Evolutionary conservation across 2,888 invertebrate genomes (phyloP).

Genomic region (Chymomyza procnemis): DNA sequence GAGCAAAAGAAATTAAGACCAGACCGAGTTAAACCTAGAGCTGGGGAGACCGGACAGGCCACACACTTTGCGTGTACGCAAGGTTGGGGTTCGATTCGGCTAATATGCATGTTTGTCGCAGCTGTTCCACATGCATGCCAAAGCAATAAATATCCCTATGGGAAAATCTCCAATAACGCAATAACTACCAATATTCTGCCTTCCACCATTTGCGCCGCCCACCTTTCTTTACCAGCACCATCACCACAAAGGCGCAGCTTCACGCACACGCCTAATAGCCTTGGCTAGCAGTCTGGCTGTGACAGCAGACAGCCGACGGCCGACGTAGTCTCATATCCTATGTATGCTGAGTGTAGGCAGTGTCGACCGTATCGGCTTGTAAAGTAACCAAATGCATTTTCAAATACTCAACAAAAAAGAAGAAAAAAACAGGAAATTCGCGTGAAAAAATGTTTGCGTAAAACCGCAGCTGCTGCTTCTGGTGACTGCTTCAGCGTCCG

Average conservation of each 20-base stretch:
- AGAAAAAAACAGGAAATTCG: slow-evolving; percentile 20
- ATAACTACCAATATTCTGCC: slow-evolving; percentile 68
- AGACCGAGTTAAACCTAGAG: slow-evolving; percentile 27
- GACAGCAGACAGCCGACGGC: neutral
- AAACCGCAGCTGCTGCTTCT: slow-evolving; percentile 63
- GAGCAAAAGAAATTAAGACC: slow-evolving; percentile 58
- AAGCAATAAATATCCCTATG: slow-evolving; percentile 71
- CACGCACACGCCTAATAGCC: slow-evolving; percentile 46
- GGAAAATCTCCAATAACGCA: slow-evolving; percentile 72
- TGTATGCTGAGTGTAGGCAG: slow-evolving; percentile 34
- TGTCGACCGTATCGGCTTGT: slow-evolving; percentile 56
- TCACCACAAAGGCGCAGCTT: neutral
- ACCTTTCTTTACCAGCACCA: neutral
- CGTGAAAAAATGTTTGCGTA: slow-evolving; percentile 47
- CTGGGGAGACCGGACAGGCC: slow-evolving; percentile 10
- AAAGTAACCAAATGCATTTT: slow-evolving; percentile 72
- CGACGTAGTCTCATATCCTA: neutral
- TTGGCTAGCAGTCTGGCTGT: neutral
- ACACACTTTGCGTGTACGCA: neutral
- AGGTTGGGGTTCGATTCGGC: slow-evolving; percentile 20
- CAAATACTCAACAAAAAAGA: slow-evolving; percentile 47
- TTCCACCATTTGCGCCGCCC: neutral
- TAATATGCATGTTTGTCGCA: slow-evolving; percentile 74
- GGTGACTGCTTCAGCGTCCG: neutral
- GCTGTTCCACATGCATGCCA: slow-evolving; percentile 69